Evolutionary conservation across 2,888 invertebrate genomes (phyloP), one percentile per base, ranked within the genome.

Genomic region (Galerucella calmariensis): DNA sequence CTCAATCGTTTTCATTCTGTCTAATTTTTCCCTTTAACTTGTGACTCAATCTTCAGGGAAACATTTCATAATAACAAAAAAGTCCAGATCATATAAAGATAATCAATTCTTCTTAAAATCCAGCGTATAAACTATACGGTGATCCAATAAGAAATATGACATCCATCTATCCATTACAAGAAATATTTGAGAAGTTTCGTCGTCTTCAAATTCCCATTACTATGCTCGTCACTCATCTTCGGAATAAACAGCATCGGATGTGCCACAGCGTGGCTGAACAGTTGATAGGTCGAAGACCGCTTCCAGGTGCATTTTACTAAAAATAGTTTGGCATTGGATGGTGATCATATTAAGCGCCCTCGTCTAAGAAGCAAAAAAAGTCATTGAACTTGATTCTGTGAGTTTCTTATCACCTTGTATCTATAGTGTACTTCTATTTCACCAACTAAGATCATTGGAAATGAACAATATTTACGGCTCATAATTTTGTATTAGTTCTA

Each of bases 211-310:
- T 58, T 44, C 58, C 67, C 3, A 44, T 67, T 58, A 56, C 67
- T 67, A 58, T 67, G 56, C 67, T 56, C 16, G 56, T 67, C 67
- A 58, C 20, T 58, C 58, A 35, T 67, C 10, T n/a, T 44, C 41
- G 44, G 41, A 67, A 67, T 67, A 67, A 67, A 67, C 67, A 67
- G 56, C 44, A 44, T 56, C 58, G 41, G 10, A 62, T 62, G 62
- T 44, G 62, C 14, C 10, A 44, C 10, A 16, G 62, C 62, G n/a
- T 62, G 44, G 16, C 41, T 62, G 41, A 41, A 9, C 27, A 10
- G 62, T 41, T 62, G n/a, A 41, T 35, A 16, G 35, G 41, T 35
- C n/a, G n/a, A 41, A 51, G 8, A 41, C 35, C 35, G 35, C 35
- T 41, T 41, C 8, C 35, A 41, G 35, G 35, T 35, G 35, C 12